Evolutionary conservation across 2,113 vertebrate genomes (phyloP), one percentile per base, ranked within the genome.

Genomic region (Platichthys flesus): DNA sequence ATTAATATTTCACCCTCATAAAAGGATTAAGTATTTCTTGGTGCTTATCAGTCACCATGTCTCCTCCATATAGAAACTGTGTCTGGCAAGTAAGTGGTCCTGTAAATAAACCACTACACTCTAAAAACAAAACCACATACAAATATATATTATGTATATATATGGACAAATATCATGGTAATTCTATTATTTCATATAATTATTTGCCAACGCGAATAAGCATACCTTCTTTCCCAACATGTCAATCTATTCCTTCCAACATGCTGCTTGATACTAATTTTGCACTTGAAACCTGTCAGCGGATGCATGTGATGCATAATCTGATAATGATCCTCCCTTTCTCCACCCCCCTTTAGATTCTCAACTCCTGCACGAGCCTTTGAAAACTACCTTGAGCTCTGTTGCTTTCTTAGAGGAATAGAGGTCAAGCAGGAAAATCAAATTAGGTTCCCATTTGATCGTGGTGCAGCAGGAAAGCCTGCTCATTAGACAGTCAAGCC

Each of bases 381-480:
- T 90, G 71, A 81, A 71, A 74, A 79, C 67, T 59, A 61, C 69
- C 84, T 4, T 8, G 57, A 62, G 70, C 76, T 84, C 90, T 90
- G 71, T 86, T 82, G 67, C 79, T 87, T 89, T 72, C 82, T 63
- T 61, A 71, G 71, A 82, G 78, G 66, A 82, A 90, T 88, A 85
- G 86, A 93, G 90, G 89, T 92, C 90, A 92, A 90, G 87, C 85
- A 74, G 78, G 67, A 86, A 88, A 88, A 89, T 88, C 78, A 90
- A 91, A 92, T 91, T 86, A 86, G 77, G 82, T 51, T 80, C 76
- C 81, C 66, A 91, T 91, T 90, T 87, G 85, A 92, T 90, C 69
- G 28, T 54, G 74, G 81, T 72, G 66, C 54, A 89, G 81, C 74
- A 68, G 71, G 70, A 90, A 71, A 88, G 86, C 35, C 70, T 78